Base-by-base conservation (phyloP, 92 coral and sea anemone genomes). In the Porites divaricata region DNA sequence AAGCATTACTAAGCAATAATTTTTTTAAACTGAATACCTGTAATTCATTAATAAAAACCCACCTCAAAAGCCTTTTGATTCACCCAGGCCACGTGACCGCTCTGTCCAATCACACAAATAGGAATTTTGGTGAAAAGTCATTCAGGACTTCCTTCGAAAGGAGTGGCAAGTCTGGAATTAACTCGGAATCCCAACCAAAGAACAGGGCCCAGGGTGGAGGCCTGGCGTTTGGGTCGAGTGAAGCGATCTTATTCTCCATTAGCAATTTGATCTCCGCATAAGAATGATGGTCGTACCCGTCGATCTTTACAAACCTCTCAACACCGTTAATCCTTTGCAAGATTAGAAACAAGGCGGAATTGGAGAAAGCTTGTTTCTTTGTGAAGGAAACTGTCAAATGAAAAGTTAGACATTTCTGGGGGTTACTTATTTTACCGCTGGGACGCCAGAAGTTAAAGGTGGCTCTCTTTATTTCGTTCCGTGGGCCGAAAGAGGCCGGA, bases 121-220 rank as follows among this genome's bases (percentile, higher is more conserved):
- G 96, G 94, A 28, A 93, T 20, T 15, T 70, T 71, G 0, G 63
- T 1, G 90, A 65, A 59, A 90, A 82, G 2, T 24, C 35, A 57
- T 90, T 92, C 59, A 91, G 50, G 61, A 80, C 68, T 49, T 85
- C 81, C 9, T 81, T 86, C 35, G 70, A 69, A 23, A 91, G 77
- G 20, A 8, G 4, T 15, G 95, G 95, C 78, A 91, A 17, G 75
- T 81, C 35, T 15, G 87, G 87, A 3, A 88, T 76, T 6, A 85
- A 80, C 70, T 91, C 95, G 0, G 92, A 88, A 56, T 91, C 95
- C 95, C 95, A 91, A 71, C 95, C 95, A 14, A 68, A 51, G 87
- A 91, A 91, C 15, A 85, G 14, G 75, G 89, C 84, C 94, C 91
- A 91, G 59, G 85, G 54, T 23, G 41, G 57, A 52, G 88, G 69